Percentiles rank a stretch among this genome's conserved stretches.
phyloP scores from a whole-genome alignment of 2,888 invertebrate species.

The Drosophila villosipedis region DNA sequence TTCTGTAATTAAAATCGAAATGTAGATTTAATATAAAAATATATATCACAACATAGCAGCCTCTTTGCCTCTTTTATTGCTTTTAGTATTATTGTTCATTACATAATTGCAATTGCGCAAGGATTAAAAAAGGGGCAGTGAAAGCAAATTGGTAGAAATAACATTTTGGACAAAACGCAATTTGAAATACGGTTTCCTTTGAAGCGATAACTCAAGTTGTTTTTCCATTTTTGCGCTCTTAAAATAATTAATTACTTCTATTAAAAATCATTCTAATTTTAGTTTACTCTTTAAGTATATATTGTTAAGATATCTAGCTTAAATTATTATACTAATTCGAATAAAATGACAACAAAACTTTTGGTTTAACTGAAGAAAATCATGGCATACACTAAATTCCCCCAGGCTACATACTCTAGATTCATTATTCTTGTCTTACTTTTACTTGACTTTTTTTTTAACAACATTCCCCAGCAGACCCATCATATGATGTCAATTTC shows the following conservation, averaged over 20 bases:
- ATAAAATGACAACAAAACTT: not conserved
- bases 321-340: too few species aligned
- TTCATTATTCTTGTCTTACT: not conserved
- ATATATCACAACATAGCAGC: not conserved
- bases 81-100: not conserved
- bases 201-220: not conserved
- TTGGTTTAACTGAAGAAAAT: not conserved
- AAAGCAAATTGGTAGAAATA: not conserved
- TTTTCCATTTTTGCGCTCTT: not conserved
- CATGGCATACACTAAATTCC: not conserved
- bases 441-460: not conserved
- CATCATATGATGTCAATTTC: conserved; percentile 25
- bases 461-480: not conserved
- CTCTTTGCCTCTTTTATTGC: not conserved
- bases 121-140: not conserved
- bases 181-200: not conserved
- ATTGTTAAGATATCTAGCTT: too few species aligned
- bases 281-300: too few species aligned
- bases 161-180: not conserved
- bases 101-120: not conserved
- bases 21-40: not conserved
- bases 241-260: not conserved
- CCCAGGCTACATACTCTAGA: not conserved
- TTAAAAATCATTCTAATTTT: too few species aligned
- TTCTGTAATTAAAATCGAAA: not conserved